phyloP scores from a whole-genome alignment of 2,888 invertebrate species.

The Drosophila algonquin region DNA sequence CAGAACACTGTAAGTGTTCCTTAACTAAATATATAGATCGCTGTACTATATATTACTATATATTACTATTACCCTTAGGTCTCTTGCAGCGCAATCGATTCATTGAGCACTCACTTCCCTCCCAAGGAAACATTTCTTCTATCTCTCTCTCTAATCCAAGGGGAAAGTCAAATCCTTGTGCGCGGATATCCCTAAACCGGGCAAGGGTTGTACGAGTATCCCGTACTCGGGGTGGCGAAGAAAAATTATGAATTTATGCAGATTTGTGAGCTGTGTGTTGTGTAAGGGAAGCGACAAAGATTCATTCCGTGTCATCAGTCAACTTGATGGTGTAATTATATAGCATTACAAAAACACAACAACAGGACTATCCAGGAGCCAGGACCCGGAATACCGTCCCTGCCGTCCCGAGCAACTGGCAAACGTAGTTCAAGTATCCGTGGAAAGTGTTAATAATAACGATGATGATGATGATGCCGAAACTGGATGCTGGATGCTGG shows the following conservation, averaged over 20 bases:
- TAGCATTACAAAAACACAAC: conserved; percentile 64
- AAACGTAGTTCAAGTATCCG: conserved; percentile 67
- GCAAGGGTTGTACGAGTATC: conserved; percentile 37
- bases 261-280: conserved; percentile 58
- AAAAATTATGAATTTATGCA: conserved; percentile 81
- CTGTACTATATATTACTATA: neutral
- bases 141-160: neutral
- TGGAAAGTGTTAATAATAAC: conserved; percentile 74
- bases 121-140: neutral
- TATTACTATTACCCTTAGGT: neutral
- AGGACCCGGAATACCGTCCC: neutral
- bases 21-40: too few species aligned
- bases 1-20: too few species aligned
- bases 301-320: conserved; percentile 84
- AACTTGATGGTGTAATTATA: conserved; percentile 84
- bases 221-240: conserved; percentile 36
- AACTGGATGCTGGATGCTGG: conserved; percentile 67
- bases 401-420: conserved; percentile 16
- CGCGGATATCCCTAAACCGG: conserved; percentile 24
- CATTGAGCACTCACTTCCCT: neutral
- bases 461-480: conserved; percentile 56
- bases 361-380: conserved; percentile 19
- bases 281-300: conserved; percentile 79
- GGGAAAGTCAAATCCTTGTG: conserved; percentile 11
- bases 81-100: neutral